Evolutionary conservation across 2,888 invertebrate species (phyloP).

Genomic region (Epicampocera succincta): DNA sequence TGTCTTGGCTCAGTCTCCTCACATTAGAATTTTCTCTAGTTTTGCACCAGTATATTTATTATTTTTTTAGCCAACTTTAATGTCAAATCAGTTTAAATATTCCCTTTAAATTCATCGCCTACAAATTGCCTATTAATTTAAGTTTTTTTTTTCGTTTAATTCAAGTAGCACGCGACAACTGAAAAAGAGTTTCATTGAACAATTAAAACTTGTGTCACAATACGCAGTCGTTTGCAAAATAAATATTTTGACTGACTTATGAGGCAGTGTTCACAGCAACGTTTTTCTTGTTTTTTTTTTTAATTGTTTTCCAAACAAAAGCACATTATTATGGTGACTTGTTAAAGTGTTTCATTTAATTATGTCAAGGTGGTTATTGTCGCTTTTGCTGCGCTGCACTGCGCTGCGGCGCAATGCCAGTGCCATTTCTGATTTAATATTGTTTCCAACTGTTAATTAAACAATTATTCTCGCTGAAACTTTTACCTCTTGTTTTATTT

Average conservation of each 20-base stretch:
- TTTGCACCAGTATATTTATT: too few species aligned
- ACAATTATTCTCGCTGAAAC: slow-evolving; percentile 20
- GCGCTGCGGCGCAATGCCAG: background rate
- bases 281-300: background rate
- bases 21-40: too few species aligned
- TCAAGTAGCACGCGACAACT: too few species aligned
- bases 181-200: background rate
- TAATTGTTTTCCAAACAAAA: slow-evolving; percentile 28
- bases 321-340: slow-evolving; percentile 26
- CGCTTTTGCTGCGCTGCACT: background rate
- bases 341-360: slow-evolving; percentile 43
- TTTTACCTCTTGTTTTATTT: slow-evolving; percentile 6
- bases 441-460: slow-evolving; percentile 25
- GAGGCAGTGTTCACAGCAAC: background rate
- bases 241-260: slow-evolving; percentile 17
- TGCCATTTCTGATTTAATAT: slow-evolving; percentile 10
- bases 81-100: too few species aligned
- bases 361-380: slow-evolving; percentile 41
- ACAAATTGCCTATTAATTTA: background rate
- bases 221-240: background rate
- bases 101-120: too few species aligned
- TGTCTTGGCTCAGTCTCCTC: too few species aligned
- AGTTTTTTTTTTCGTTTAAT: background rate
- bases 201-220: too few species aligned
- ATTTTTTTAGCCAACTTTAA: too few species aligned